Evolutionary conservation across 2,888 invertebrate species (phyloP).

Genomic region (Lithophane socia): DNA sequence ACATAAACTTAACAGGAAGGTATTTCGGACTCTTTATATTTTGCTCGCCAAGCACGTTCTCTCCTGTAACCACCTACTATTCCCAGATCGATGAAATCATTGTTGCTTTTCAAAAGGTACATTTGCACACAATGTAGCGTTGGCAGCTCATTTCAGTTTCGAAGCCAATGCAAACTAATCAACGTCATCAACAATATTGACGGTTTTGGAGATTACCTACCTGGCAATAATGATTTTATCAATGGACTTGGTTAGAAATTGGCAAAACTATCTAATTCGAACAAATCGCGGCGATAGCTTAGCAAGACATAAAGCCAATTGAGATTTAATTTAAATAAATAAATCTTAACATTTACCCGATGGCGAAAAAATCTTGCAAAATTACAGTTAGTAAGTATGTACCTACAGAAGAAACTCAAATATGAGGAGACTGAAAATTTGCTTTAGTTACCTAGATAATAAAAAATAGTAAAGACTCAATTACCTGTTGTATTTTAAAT

Average conservation of each 20-base stretch:
- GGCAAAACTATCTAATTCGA: background rate
- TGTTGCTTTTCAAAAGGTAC: conserved; percentile 37
- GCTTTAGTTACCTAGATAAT: too few species aligned
- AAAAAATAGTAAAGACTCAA: too few species aligned
- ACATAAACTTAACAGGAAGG: conserved; percentile 31
- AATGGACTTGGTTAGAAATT: background rate
- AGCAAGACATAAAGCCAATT: background rate
- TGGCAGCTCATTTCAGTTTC: conserved; percentile 25
- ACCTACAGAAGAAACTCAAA: too few species aligned
- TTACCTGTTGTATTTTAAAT: too few species aligned
- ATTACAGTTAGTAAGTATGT: too few species aligned
- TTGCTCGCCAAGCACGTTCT: conserved; percentile 46
- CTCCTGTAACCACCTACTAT: conserved; percentile 18
- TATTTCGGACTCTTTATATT: conserved; percentile 32
- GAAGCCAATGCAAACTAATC: conserved; percentile 16
- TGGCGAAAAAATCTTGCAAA: too few species aligned
- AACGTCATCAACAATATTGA: background rate
- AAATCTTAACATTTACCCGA: too few species aligned
- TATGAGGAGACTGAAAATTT: too few species aligned
- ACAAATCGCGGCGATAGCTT: background rate
- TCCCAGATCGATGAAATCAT: conserved; percentile 46
- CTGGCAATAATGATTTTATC: background rate
- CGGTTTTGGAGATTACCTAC: conserved; percentile 7
- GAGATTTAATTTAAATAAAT: background rate
- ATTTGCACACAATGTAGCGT: conserved; percentile 23